These are phyloP conservation scores for Macaria notata DNA, from an alignment of 2,888 invertebrate genomes.

Conservation along the genomic window DNA sequence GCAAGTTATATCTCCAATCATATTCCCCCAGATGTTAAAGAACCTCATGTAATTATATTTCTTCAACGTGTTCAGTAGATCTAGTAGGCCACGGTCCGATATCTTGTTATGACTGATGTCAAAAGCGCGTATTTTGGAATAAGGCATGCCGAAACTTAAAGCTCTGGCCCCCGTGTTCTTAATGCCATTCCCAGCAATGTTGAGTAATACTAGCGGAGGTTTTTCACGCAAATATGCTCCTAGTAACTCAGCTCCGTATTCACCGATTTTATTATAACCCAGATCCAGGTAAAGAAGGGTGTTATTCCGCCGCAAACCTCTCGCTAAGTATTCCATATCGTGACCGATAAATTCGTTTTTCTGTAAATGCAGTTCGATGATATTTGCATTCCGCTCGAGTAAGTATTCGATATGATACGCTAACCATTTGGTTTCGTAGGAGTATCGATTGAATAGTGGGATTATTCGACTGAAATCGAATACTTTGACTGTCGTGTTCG, in stretches of 20 bases:
- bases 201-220: constrained; percentile 75
- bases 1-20: constrained; percentile 64
- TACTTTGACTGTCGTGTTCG: constrained; percentile 57
- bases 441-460: constrained; percentile 63
- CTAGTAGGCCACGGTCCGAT: constrained; percentile 74
- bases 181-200: constrained; percentile 81
- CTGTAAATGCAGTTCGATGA: constrained; percentile 82
- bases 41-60: constrained; percentile 70
- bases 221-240: constrained; percentile 76
- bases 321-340: constrained; percentile 80
- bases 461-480: constrained; percentile 66
- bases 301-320: constrained; percentile 75
- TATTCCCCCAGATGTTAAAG: constrained; percentile 71
- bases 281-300: constrained; percentile 82
- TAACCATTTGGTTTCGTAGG: constrained; percentile 72
- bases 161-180: constrained; percentile 81
- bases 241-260: constrained; percentile 80
- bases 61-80: constrained; percentile 80
- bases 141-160: constrained; percentile 79
- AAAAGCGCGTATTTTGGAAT: constrained; percentile 79
- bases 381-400: constrained; percentile 58
- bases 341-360: constrained; percentile 83
- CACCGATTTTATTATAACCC: constrained; percentile 82
- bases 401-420: constrained; percentile 75
- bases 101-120: constrained; percentile 83